These are phyloP conservation scores for Sitta europaea DNA, from an alignment of 2,113 vertebrate species.

Conservation along the genomic window DNA sequence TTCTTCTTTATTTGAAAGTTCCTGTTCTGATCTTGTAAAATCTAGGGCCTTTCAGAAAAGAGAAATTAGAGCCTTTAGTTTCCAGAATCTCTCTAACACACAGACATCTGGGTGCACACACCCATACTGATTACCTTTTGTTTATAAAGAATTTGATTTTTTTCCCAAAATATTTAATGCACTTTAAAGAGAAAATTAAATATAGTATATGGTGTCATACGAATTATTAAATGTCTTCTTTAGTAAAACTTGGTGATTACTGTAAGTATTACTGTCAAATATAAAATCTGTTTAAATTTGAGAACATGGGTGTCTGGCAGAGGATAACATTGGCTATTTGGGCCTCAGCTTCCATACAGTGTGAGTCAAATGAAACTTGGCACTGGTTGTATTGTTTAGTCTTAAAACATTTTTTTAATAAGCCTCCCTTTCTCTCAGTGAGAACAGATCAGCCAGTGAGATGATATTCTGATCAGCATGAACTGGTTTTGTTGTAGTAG, in stretches of 20 bases:
- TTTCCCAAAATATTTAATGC: neutral
- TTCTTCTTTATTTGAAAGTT: conserved; percentile 5
- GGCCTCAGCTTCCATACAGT: conserved; percentile 5
- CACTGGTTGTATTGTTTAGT: neutral
- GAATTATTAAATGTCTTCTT: neutral
- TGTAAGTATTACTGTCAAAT: neutral
- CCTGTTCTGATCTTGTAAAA: conserved; percentile 19
- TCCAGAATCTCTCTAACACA: conserved; percentile 17
- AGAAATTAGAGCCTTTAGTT: neutral
- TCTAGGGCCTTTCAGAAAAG: neutral
- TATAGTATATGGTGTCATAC: neutral
- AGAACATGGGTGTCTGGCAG: neutral
- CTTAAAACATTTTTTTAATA: conserved; percentile 31
- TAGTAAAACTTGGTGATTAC: neutral
- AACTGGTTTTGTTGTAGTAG: neutral
- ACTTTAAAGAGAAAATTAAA: conserved; percentile 15
- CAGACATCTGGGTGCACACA: neutral
- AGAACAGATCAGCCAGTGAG: conserved; percentile 13
- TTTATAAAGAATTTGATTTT: neutral
- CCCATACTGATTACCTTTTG: neutral
- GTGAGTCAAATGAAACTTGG: conserved; percentile 49
- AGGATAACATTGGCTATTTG: neutral
- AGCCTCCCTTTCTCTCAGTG: neutral
- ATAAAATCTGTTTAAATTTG: conserved; percentile 40
- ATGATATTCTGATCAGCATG: neutral